Evolutionary conservation across 2,888 invertebrate genomes (phyloP).

Genomic region (Lasioglossum figueresi): DNA sequence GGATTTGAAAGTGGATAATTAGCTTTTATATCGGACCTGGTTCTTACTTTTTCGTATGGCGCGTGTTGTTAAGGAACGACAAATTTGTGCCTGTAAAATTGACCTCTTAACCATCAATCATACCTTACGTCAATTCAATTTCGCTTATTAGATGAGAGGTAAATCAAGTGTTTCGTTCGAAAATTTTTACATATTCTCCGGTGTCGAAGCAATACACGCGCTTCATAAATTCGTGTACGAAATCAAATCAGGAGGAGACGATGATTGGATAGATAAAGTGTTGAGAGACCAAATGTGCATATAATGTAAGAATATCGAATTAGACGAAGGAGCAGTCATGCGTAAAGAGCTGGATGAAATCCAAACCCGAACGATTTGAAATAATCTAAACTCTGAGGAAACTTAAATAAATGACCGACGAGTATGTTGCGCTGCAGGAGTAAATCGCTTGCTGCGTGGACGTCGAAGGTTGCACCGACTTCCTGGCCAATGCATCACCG

Average conservation of each 20-base stretch:
- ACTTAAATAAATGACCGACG: not conserved
- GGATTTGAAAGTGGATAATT: slow-evolving; percentile 4
- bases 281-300: not conserved
- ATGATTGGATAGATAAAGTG: not conserved
- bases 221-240: not conserved
- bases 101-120: not conserved
- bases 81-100: not conserved
- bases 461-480: not conserved
- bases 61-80: not conserved
- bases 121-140: not conserved
- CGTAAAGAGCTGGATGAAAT: not conserved
- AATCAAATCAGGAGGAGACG: not conserved
- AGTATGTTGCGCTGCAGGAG: not conserved
- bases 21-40: not conserved
- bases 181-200: not conserved
- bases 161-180: not conserved
- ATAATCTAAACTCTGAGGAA: no score
- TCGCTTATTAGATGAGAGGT: not conserved
- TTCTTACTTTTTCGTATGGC: not conserved
- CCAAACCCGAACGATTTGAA: not conserved
- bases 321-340: not conserved
- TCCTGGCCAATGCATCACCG: slow-evolving; percentile 1
- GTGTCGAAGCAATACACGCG: not conserved
- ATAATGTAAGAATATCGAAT: not conserved
- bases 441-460: not conserved